Conservation (phyloP, 2,888 invertebrate genomes). For the Spodoptera picta region DNA sequence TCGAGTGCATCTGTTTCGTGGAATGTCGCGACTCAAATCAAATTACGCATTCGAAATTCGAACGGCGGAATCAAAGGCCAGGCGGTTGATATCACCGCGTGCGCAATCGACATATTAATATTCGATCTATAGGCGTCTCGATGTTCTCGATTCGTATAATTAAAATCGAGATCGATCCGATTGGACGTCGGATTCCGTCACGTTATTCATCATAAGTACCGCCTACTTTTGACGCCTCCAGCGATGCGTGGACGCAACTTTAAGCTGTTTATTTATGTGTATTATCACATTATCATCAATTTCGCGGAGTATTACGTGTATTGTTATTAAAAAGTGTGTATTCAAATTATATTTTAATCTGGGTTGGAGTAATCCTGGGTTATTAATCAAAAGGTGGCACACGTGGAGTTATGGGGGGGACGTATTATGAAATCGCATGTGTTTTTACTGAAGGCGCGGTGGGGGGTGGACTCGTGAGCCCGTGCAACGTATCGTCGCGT, state of each 20-base stretch:
- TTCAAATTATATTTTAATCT: conserved; percentile 71
- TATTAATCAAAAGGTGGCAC: conserved; percentile 77
- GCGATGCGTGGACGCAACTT: conserved; percentile 84
- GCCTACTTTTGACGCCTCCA: conserved; percentile 88
- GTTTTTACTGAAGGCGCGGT: conserved; percentile 72
- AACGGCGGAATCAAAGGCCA: conserved; percentile 80
- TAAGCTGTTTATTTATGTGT: conserved; percentile 78
- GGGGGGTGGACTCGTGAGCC: conserved; percentile 77
- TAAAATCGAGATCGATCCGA: conserved; percentile 86
- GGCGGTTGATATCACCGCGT: conserved; percentile 75
- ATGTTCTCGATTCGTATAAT: conserved; percentile 87
- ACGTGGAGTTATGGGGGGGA: conserved; percentile 64
- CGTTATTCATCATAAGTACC: conserved; percentile 84
- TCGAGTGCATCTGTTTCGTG: conserved; percentile 74
- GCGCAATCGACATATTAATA: conserved; percentile 87
- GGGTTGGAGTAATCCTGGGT: conserved; percentile 66
- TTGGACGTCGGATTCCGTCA: conserved; percentile 86
- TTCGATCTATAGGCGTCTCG: conserved; percentile 84
- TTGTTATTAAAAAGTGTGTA: conserved; percentile 60
- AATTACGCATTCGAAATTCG: conserved; percentile 84
- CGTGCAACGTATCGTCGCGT: conserved; percentile 85
- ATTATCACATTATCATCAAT: conserved; percentile 66
- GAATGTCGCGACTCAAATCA: conserved; percentile 81
- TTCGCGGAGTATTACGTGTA: conserved; percentile 71
- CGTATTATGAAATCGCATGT: conserved; percentile 82